Conservation (phyloP, 2,113 vertebrate species). For the Corythaeola cristata region DNA sequence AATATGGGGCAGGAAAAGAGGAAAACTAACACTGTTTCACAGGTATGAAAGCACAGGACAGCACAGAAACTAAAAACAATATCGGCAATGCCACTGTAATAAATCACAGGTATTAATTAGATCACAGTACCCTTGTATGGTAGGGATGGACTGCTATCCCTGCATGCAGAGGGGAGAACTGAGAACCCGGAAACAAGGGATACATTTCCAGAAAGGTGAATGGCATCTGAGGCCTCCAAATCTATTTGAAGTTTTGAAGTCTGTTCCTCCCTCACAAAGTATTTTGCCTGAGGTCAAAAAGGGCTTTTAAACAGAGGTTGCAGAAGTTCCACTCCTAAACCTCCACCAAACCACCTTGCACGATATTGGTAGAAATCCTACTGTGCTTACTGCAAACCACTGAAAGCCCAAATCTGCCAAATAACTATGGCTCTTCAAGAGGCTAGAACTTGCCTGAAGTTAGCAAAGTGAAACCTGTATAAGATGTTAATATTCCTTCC, state of each 20-base stretch:
- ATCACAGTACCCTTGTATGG: neutral
- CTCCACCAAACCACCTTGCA: neutral
- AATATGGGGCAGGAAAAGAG: neutral
- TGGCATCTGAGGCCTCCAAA: neutral
- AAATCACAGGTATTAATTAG: neutral
- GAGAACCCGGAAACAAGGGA: neutral
- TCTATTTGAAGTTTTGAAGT: neutral
- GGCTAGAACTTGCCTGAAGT: neutral
- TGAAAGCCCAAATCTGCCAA: neutral
- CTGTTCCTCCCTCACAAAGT: neutral
- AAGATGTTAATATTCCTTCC: neutral
- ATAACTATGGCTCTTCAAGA: neutral
- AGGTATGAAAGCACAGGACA: neutral
- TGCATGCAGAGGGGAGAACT: neutral
- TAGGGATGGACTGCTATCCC: neutral
- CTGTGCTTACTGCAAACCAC: neutral
- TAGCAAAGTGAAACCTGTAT: neutral
- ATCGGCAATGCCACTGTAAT: neutral
- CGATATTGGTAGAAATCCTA: neutral
- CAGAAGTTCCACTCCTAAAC: neutral
- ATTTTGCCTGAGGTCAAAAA: neutral
- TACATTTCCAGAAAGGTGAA: neutral
- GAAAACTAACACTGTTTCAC: neutral
- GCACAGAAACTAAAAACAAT: neutral
- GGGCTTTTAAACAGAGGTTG: neutral